Evolutionary conservation across 2,888 invertebrate genomes (phyloP).

Genomic region (Serrognathus titanus): DNA sequence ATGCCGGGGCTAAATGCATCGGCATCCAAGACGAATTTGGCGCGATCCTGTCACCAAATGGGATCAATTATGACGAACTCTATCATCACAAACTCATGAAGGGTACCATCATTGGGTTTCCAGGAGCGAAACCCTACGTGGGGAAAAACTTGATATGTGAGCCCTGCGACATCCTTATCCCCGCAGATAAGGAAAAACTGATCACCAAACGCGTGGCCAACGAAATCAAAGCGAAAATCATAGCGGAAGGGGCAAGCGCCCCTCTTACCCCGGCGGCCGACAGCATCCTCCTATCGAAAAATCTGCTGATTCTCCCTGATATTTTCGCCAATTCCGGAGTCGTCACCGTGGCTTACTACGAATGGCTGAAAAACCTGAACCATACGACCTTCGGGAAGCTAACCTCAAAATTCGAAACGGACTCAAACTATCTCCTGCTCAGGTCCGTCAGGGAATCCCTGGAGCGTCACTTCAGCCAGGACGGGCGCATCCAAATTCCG

Average conservation of each 20-base stretch:
- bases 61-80: constrained; percentile 69
- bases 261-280: constrained; percentile 86
- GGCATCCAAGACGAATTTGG: constrained; percentile 68
- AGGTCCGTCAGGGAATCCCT: constrained; percentile 56
- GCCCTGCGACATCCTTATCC: constrained; percentile 90
- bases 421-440: constrained; percentile 76
- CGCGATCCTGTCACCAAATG: constrained; percentile 61
- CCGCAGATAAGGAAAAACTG: constrained; percentile 90
- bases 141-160: constrained; percentile 71
- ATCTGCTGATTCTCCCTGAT: constrained; percentile 78
- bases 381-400: constrained; percentile 86
- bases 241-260: constrained; percentile 88
- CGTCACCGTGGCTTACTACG: constrained; percentile 90
- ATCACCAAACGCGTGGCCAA: constrained; percentile 83
- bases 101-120: constrained; percentile 88
- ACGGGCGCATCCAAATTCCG: constrained; percentile 35
- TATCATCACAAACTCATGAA: constrained; percentile 78
- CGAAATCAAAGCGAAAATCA: constrained; percentile 81
- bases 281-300: constrained; percentile 65
- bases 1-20: constrained; percentile 67
- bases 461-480: constrained; percentile 36
- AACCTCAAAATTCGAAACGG: constrained; percentile 82
- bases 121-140: constrained; percentile 59
- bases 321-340: constrained; percentile 75
- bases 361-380: constrained; percentile 86